Conservation (phyloP, 2,113 vertebrate species). For the Macroglossus sobrinus region DNA sequence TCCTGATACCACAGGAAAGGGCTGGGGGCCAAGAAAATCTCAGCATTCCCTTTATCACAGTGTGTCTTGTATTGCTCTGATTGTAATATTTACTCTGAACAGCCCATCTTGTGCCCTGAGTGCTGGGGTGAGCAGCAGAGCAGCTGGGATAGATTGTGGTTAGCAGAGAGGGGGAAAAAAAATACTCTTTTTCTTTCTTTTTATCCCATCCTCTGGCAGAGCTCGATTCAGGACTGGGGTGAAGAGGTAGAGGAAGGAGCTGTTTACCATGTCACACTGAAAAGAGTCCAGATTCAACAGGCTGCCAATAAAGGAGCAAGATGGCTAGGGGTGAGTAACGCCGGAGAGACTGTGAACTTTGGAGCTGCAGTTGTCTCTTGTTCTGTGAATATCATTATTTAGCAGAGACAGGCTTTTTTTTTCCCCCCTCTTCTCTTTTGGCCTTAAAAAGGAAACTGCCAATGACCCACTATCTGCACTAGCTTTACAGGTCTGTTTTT, state of each 20-base stretch:
- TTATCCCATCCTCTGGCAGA: conserved; percentile 83
- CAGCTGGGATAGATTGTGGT: conserved; percentile 74
- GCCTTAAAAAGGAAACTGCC: conserved; percentile 54
- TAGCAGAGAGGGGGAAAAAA: conserved; percentile 41
- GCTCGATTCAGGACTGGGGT: conserved; percentile 95
- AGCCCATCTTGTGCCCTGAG: conserved; percentile 51
- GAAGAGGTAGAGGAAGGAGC: conserved; percentile 98
- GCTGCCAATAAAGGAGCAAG: conserved; percentile 95
- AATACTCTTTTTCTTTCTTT: conserved; percentile 40
- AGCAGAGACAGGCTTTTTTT: conserved; percentile 35
- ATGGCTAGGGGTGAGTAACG: conserved; percentile 86
- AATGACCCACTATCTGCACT: neutral
- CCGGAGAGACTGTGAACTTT: conserved; percentile 61
- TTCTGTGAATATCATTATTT: conserved; percentile 72
- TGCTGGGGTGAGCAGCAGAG: conserved; percentile 35
- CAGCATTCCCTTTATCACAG: conserved; percentile 45
- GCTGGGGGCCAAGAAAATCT: conserved; percentile 75
- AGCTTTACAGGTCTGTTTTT: conserved; percentile 45
- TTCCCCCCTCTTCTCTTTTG: neutral
- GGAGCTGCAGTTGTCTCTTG: conserved; percentile 37
- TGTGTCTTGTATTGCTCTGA: conserved; percentile 45
- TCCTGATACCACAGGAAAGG: conserved; percentile 75
- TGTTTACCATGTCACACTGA: conserved; percentile 95
- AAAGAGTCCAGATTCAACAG: conserved; percentile 96
- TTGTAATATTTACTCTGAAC: conserved; percentile 68